Conservation (phyloP, 1,140 invertebrate genomes). For the Ctenoplectra terminalis region DNA sequence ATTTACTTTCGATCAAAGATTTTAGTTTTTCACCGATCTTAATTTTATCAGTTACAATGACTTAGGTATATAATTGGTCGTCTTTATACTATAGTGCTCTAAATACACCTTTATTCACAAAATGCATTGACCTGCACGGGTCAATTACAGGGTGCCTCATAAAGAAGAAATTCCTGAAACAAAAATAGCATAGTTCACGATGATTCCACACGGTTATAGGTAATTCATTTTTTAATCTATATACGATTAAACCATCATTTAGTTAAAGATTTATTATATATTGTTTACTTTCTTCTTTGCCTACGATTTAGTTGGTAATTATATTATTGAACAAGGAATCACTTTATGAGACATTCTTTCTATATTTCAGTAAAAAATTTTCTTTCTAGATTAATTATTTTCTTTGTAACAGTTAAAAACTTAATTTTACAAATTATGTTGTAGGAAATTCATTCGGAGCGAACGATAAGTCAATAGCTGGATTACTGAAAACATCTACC, state of each 20-base stretch:
- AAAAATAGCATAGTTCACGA: slow-evolving; percentile 27
- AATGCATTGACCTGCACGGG: slow-evolving; percentile 11
- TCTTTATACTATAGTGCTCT: background rate
- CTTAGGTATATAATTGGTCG: background rate
- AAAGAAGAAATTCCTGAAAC: slow-evolving; percentile 37
- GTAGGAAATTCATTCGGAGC: slow-evolving; percentile 88
- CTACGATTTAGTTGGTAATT: background rate
- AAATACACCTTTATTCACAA: background rate
- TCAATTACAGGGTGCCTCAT: slow-evolving; percentile 35
- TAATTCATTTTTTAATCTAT: slow-evolving; percentile 31
- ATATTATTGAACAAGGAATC: background rate
- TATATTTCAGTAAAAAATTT: background rate
- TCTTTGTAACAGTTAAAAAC: background rate
- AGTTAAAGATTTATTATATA: background rate
- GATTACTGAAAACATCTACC: slow-evolving; percentile 77
- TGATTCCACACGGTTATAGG: slow-evolving; percentile 18
- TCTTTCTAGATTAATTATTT: background rate
- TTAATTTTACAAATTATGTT: slow-evolving; percentile 18
- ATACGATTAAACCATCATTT: background rate
- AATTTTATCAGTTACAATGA: background rate
- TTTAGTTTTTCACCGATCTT: background rate
- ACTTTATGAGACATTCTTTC: slow-evolving; percentile 43
- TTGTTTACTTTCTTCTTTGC: background rate
- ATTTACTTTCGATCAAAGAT: background rate
- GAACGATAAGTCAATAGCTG: slow-evolving; percentile 83